phyloP scores from a whole-genome alignment of 2,888 invertebrate species.

The Pammene fasciana region DNA sequence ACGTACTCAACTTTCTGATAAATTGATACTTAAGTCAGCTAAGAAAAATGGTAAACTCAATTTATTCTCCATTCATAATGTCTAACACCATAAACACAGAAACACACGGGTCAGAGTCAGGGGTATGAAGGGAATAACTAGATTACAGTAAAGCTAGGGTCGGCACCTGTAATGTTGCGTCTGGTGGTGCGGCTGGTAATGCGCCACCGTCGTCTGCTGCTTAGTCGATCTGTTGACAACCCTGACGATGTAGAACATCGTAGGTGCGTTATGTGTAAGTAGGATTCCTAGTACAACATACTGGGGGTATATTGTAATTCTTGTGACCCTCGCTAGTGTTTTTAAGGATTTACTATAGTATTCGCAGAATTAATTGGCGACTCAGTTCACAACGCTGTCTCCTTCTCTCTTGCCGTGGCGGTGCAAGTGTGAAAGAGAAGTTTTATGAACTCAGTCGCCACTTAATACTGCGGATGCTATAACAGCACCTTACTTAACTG shows the following conservation, averaged over 20 bases:
- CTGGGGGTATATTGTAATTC: too few species aligned
- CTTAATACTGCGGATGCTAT: too few species aligned
- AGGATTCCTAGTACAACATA: background rate
- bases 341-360: too few species aligned
- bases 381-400: too few species aligned
- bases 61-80: background rate
- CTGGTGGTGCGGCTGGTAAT: slow-evolving; percentile 78
- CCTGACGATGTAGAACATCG: slow-evolving; percentile 35
- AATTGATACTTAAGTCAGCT: too few species aligned
- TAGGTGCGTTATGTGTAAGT: slow-evolving; percentile 29
- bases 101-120: background rate
- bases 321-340: too few species aligned
- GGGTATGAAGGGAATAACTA: background rate
- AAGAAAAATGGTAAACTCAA: background rate
- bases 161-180: slow-evolving; percentile 79
- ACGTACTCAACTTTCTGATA: too few species aligned
- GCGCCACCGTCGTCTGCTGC: slow-evolving; percentile 76
- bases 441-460: too few species aligned
- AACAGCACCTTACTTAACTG: too few species aligned
- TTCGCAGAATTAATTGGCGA: too few species aligned
- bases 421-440: too few species aligned
- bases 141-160: slow-evolving; percentile 18
- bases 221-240: slow-evolving; percentile 72
- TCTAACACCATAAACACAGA: slow-evolving; percentile 12
- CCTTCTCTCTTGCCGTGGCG: too few species aligned